Conservation (phyloP, 2,888 invertebrate species). For the Zhengitettix transpicula region DNA sequence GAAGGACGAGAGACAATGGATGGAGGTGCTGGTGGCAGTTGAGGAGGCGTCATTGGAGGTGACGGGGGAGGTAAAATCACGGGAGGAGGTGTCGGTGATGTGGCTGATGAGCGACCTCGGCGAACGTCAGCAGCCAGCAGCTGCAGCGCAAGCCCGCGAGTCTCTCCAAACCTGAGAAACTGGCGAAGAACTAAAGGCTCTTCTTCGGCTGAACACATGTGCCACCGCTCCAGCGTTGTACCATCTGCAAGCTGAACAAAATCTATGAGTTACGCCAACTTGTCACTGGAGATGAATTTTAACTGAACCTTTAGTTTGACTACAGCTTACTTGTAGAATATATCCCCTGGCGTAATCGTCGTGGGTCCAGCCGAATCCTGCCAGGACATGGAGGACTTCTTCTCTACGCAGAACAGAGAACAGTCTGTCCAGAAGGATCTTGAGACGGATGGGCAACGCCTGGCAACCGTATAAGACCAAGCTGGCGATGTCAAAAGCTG, state of each 20-base stretch:
- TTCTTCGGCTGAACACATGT: constrained; percentile 71
- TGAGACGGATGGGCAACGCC: constrained; percentile 54
- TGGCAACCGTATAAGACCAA: constrained; percentile 61
- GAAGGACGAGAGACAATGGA: constrained; percentile 14
- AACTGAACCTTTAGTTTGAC: not conserved
- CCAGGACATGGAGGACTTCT: constrained; percentile 53
- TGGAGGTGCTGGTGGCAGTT: constrained; percentile 24
- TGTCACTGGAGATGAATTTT: no score
- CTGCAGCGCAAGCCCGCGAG: constrained; percentile 61
- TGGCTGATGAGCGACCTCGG: constrained; percentile 14
- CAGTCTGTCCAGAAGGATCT: constrained; percentile 56
- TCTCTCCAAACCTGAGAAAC: constrained; percentile 79
- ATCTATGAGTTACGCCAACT: no score
- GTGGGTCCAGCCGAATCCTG: constrained; percentile 61
- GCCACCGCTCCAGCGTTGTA: constrained; percentile 74
- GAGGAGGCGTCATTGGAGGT: constrained; percentile 26
- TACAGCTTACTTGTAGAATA: constrained; percentile 49
- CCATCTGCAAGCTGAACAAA: constrained; percentile 57
- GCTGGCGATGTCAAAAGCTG: constrained; percentile 60
- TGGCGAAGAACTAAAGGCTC: constrained; percentile 83
- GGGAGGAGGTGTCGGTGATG: constrained; percentile 21
- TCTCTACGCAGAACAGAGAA: constrained; percentile 55
- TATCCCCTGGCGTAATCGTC: constrained; percentile 64
- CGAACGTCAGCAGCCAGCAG: constrained; percentile 30
- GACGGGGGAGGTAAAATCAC: constrained; percentile 28